Percentiles rank a stretch among this genome's conserved stretches.
These are phyloP conservation scores for Temnopleurus reevesii DNA, from an alignment of 53 echinoderm and acorn worm genomes.

Conservation along the genomic window DNA sequence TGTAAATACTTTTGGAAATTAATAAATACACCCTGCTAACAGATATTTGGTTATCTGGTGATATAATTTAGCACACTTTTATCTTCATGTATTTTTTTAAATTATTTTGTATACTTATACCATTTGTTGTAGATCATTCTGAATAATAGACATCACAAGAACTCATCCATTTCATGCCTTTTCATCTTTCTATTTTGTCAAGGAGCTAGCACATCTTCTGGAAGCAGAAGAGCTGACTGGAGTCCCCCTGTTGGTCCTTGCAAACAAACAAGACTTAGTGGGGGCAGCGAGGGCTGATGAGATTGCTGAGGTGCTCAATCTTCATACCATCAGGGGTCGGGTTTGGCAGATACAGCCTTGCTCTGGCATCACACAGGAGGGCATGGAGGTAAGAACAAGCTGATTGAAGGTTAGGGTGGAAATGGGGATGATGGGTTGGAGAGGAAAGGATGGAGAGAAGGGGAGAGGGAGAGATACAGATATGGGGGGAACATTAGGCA, in stretches of 20 bases:
- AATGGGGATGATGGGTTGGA: no score
- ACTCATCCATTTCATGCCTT: constrained; percentile 73
- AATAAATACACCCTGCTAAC: no score
- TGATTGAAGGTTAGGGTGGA: neutral
- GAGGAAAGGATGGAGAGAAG: neutral
- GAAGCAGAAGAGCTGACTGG: constrained; percentile 82
- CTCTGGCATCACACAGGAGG: constrained; percentile 85
- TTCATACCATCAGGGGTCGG: constrained; percentile 77
- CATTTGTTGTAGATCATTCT: no score
- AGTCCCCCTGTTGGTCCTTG: constrained; percentile 86
- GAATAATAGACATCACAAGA: no score
- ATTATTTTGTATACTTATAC: no score
- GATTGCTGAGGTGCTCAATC: constrained; percentile 78
- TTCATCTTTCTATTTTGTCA: neutral
- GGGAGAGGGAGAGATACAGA: no score
- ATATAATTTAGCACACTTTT: no score
- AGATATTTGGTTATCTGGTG: no score
- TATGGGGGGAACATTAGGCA: no score
- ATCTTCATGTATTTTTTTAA: no score
- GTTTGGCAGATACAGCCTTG: constrained; percentile 91
- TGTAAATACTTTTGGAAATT: no score
- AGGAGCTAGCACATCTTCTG: constrained; percentile 89
- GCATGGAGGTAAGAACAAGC: constrained; percentile 83
- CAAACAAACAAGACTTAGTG: constrained; percentile 93
- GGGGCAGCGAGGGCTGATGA: constrained; percentile 75